phyloP scores from a whole-genome alignment of 2,113 vertebrate genomes.

The Eira barbara region DNA sequence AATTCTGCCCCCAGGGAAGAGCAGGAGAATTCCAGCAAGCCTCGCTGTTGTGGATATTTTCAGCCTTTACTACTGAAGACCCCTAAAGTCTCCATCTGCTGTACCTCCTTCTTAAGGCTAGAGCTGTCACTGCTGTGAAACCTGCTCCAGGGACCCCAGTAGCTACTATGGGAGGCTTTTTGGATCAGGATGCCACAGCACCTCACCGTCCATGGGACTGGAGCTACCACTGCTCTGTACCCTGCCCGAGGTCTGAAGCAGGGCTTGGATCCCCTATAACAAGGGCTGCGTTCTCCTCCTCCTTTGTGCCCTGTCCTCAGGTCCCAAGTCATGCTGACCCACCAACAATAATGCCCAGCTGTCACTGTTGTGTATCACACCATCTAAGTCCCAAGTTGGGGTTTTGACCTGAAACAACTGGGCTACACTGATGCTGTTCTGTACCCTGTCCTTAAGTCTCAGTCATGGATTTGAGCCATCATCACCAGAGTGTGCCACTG shows the following conservation, averaged over 20 bases:
- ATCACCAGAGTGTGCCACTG: not conserved
- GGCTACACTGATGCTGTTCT: not conserved
- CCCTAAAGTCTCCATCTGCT: not conserved
- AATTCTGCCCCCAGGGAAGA: not conserved
- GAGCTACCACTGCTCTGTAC: not conserved
- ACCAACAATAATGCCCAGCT: not conserved
- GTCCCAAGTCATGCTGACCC: not conserved
- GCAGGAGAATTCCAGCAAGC: not conserved
- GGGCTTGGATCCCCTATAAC: not conserved
- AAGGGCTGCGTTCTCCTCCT: not conserved
- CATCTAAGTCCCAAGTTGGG: not conserved
- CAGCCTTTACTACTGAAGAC: not conserved
- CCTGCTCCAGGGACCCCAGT: not conserved
- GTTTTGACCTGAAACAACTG: not conserved
- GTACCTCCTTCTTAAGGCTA: not conserved
- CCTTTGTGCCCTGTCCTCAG: too few species aligned
- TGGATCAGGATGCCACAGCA: not conserved
- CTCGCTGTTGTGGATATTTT: not conserved
- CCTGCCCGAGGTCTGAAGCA: not conserved
- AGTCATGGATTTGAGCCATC: not conserved
- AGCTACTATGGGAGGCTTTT: not conserved
- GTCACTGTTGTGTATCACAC: not conserved
- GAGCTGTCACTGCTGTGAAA: not conserved
- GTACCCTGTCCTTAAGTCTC: not conserved
- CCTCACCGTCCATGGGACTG: not conserved